These are phyloP conservation scores for Phacellophora camtschatica DNA, from an alignment of 30 jellyfish, hydroid and myxozoan genomes.

Conservation along the genomic window DNA sequence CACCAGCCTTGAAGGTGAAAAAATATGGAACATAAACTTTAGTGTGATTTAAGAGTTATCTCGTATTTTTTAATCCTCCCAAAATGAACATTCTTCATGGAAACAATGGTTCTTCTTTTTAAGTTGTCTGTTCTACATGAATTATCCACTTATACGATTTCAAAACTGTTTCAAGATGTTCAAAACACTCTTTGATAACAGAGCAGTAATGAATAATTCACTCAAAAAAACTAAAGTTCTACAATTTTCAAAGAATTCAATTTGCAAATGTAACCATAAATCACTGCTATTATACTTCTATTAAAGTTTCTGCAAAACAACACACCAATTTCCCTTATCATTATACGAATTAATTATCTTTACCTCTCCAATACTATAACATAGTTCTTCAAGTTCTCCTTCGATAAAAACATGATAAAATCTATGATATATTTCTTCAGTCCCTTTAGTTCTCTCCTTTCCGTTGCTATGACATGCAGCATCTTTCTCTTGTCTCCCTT, in stretches of 20 bases:
- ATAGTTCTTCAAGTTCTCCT: conserved; percentile 85
- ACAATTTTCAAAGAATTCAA: too few species aligned
- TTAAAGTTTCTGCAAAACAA: conserved; percentile 24
- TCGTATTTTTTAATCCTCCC: too few species aligned
- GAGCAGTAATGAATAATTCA: too few species aligned
- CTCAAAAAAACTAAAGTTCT: too few species aligned
- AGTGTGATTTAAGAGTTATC: background rate
- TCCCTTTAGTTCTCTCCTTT: background rate
- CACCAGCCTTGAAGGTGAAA: conserved; percentile 73
- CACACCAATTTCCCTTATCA: conserved; percentile 96
- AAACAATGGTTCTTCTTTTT: too few species aligned
- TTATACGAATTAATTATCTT: conserved; percentile 50
- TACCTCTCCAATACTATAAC: conserved; percentile 22
- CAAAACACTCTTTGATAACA: too few species aligned
- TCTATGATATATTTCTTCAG: conserved; percentile 70
- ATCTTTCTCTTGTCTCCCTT: background rate
- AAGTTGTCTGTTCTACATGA: too few species aligned
- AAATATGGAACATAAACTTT: conserved; percentile 43
- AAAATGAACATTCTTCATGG: too few species aligned
- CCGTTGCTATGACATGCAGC: background rate
- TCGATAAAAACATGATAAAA: conserved; percentile 81
- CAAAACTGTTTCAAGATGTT: too few species aligned
- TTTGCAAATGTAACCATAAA: too few species aligned
- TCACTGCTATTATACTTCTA: too few species aligned
- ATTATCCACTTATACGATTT: too few species aligned